Evolutionary conservation across 2,888 invertebrate species (phyloP), one percentile per base, ranked within the genome.

Genomic region (Neuroscelio doddi): DNA sequence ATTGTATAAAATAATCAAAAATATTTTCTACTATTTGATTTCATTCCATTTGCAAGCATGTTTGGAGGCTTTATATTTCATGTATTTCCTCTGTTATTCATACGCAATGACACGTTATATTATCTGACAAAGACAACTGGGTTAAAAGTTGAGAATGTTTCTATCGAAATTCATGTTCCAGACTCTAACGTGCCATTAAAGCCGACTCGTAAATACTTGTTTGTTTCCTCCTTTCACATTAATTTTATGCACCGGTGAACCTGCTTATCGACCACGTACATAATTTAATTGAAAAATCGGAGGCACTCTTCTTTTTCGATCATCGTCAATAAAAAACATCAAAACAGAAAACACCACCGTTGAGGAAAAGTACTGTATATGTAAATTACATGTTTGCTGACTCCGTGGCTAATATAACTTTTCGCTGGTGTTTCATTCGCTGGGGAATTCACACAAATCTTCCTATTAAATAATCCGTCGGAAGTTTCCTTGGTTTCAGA

Each of bases 341-440:
- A 5, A 2, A 5, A 21, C 21, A 5, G 5, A 5, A 21, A 21
- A 21, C 26, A 41, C 7, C 15, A 12, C 2, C 42, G 36, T 26
- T 42, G 36, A 17, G 36, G 59, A 51, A 55, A 64, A 59, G 59
- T 56, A 58, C 61, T 56, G 65, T 61, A 56, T 61, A 63, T 58
- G 63, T 55, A 67, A 67, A 63, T 67, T 50, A 67, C 56, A 63
- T 59, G 63, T 45, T 62, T 55, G 46, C 66, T 52, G 62, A 53
- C 47, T 58, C 49, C 44, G 46, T 27, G 47, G 62, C 58, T 67
- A 67, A 63, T 63, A 55, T 55, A 59, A 67, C 58, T 67, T 67
- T 63, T 47, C 62, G 58, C 39, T 16, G 61, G 27, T 14, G 27
- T 30, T 30, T 39, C 29, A 36, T 46, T 44, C 53, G 34, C 50